Conservation (phyloP, 2,113 vertebrate species). For the Vulpes lagopus region DNA sequence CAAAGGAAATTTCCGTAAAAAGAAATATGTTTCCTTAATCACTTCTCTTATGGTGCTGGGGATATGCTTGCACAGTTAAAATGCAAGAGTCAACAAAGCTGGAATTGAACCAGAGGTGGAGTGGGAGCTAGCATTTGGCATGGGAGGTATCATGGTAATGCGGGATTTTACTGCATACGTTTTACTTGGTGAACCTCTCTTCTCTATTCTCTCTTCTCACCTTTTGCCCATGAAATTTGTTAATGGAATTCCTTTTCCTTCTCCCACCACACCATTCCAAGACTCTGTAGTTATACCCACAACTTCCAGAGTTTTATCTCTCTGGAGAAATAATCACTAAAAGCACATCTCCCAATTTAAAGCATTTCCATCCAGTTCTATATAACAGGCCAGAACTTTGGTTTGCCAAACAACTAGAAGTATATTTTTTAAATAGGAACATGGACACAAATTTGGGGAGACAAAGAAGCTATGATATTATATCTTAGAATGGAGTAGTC, state of each 20-base stretch:
- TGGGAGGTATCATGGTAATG: neutral
- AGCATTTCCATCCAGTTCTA: neutral
- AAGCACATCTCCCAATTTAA: slow-evolving; percentile 34
- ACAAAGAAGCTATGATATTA: neutral
- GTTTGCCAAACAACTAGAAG: neutral
- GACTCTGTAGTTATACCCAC: neutral
- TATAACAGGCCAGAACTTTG: neutral
- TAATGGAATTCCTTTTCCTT: slow-evolving; percentile 18
- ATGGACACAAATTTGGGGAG: neutral
- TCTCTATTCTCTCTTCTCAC: neutral
- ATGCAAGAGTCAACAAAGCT: neutral
- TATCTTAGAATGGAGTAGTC: accelerated
- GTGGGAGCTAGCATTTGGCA: neutral
- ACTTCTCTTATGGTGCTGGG: slow-evolving; percentile 10
- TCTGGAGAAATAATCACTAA: neutral
- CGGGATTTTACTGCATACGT: neutral
- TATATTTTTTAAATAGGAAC: neutral
- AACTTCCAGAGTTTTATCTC: neutral
- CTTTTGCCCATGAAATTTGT: slow-evolving; percentile 26
- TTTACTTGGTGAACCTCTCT: neutral
- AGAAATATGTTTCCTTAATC: slow-evolving; percentile 64
- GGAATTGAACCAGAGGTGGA: neutral
- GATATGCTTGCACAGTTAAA: slow-evolving; percentile 18
- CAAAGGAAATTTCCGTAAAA: slow-evolving; percentile 65
- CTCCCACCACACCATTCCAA: neutral